Conservation (phyloP, 2,797 vertebrate species). For the Catharus ustulatus region DNA sequence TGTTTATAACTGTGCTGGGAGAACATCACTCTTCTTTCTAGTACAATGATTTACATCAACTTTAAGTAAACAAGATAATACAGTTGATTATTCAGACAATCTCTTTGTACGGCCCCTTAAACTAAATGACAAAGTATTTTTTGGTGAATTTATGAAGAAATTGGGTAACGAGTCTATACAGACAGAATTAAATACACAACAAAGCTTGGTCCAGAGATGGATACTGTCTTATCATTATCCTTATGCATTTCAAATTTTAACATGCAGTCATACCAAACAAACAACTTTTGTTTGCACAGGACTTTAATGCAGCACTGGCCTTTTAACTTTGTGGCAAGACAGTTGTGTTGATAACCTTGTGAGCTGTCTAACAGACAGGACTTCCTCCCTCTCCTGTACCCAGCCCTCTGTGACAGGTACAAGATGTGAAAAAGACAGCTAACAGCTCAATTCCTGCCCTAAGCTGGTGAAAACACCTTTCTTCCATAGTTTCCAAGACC, state of each 20-base stretch:
- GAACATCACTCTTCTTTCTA: background rate
- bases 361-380: background rate
- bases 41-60: background rate
- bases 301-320: background rate
- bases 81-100: background rate
- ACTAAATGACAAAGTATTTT: background rate
- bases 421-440: background rate
- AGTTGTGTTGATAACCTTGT: rapidly evolving
- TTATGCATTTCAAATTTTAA: background rate
- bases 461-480: background rate
- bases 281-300: background rate
- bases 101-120: background rate
- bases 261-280: background rate
- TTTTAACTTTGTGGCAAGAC: background rate
- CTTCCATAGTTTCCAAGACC: background rate
- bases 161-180: background rate
- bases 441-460: background rate
- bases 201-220: background rate
- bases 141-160: background rate
- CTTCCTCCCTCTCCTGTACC: background rate
- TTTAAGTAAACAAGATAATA: background rate
- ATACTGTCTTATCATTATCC: background rate
- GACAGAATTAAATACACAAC: background rate
- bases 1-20: background rate
- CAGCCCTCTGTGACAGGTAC: background rate